These are phyloP conservation scores for Bettongia penicillata DNA, from an alignment of 2,113 vertebrate species.

Conservation along the genomic window DNA sequence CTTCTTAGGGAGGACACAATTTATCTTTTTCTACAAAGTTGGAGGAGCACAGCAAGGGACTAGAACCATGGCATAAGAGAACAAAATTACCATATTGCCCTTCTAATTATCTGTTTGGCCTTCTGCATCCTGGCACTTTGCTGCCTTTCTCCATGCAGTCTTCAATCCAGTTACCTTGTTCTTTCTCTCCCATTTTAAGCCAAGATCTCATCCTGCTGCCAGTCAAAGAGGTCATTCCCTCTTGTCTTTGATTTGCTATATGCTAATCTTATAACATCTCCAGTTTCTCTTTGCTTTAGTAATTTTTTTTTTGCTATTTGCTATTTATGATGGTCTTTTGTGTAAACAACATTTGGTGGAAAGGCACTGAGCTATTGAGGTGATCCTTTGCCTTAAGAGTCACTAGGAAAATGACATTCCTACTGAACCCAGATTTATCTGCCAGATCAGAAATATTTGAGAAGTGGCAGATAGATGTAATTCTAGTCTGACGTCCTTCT, in stretches of 20 bases:
- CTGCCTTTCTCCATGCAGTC: background rate
- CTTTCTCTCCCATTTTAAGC: background rate
- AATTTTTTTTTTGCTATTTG: background rate
- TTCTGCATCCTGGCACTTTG: no score
- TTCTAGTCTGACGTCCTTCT: background rate
- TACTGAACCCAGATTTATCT: background rate
- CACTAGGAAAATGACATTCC: background rate
- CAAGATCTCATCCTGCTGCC: background rate
- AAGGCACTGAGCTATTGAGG: background rate
- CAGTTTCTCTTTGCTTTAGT: background rate
- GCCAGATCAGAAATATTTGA: background rate
- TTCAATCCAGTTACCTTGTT: background rate
- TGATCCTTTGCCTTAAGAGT: background rate
- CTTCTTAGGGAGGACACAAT: no score
- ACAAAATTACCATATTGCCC: no score
- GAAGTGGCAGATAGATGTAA: background rate
- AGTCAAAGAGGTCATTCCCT: background rate
- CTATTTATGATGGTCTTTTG: background rate
- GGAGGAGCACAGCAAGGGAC: no score
- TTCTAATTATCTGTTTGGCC: no score
- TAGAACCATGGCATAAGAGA: no score
- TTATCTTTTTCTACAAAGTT: no score
- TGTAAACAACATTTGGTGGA: background rate
- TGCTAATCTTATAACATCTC: background rate
- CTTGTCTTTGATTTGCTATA: background rate